Percentiles rank a stretch among this genome's conserved stretches.
Evolutionary conservation across 2,797 vertebrate species (phyloP).

Genomic region (Xerus rutilus): DNA sequence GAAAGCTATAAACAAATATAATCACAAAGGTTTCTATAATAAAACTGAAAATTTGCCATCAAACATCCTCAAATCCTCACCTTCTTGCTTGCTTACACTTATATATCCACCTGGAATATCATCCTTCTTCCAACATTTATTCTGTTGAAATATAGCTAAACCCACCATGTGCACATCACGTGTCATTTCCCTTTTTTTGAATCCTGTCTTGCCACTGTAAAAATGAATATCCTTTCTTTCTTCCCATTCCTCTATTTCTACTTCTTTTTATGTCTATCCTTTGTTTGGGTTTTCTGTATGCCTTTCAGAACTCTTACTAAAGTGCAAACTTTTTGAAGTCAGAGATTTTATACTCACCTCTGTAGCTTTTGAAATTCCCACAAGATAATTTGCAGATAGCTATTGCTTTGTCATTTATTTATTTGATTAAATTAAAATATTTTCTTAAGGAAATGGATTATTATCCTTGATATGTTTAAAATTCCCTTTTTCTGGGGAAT

Average conservation of each 20-base stretch:
- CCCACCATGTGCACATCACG: not conserved
- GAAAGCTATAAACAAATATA: not conserved
- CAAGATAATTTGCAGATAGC: not conserved
- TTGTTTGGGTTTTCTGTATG: not conserved
- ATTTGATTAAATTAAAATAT: not conserved
- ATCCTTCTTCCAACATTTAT: not conserved
- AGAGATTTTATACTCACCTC: not conserved
- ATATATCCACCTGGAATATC: not conserved
- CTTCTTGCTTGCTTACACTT: not conserved
- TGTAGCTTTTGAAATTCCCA: not conserved
- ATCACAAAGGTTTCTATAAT: not conserved
- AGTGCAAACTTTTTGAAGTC: not conserved
- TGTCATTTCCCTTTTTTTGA: not conserved
- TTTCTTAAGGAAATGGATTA: not conserved
- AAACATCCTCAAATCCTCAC: not conserved
- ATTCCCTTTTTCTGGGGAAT: not conserved
- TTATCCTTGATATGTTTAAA: not conserved
- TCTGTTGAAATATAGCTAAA: not conserved
- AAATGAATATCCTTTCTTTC: not conserved
- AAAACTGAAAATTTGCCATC: not conserved
- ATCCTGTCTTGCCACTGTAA: not conserved
- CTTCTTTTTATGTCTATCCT: not conserved
- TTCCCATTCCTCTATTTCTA: not conserved
- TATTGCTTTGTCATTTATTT: not conserved
- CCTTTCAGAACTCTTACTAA: not conserved